phyloP scores from a whole-genome alignment of 2,888 invertebrate species.

The Lycaena phlaeas region DNA sequence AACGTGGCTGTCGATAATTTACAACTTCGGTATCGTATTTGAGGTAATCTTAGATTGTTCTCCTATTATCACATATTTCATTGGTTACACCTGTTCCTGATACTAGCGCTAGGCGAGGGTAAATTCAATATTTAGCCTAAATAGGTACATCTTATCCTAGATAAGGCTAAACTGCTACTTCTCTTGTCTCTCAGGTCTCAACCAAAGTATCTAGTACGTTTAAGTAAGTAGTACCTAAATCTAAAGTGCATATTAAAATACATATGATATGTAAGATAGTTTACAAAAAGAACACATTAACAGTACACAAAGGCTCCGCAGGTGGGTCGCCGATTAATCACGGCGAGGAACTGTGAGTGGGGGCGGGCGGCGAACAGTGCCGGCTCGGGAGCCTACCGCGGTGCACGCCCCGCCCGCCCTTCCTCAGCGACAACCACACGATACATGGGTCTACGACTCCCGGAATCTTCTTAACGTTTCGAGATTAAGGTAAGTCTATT shows the following conservation, averaged over 20 bases:
- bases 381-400: constrained; percentile 45
- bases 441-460: constrained; percentile 16
- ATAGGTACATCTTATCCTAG: no score
- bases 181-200: no score
- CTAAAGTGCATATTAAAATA: constrained; percentile 8
- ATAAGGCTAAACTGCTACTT: no score
- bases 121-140: no score
- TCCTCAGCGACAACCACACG: constrained; percentile 16
- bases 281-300: constrained; percentile 29
- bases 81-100: no score
- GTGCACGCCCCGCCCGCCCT: constrained; percentile 45
- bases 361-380: constrained; percentile 45
- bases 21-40: no score
- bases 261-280: constrained; percentile 25
- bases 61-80: no score
- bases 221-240: no score
- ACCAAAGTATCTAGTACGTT: no score
- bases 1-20: no score
- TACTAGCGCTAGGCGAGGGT: no score
- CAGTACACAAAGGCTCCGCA: constrained; percentile 60
- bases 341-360: constrained; percentile 43
- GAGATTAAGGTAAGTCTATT: constrained; percentile 15
- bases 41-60: no score
- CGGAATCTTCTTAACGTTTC: constrained; percentile 7
- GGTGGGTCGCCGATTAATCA: constrained; percentile 68